Conservation (phyloP, 2,888 invertebrate genomes). For the Rhimphoctona megacephalus region DNA sequence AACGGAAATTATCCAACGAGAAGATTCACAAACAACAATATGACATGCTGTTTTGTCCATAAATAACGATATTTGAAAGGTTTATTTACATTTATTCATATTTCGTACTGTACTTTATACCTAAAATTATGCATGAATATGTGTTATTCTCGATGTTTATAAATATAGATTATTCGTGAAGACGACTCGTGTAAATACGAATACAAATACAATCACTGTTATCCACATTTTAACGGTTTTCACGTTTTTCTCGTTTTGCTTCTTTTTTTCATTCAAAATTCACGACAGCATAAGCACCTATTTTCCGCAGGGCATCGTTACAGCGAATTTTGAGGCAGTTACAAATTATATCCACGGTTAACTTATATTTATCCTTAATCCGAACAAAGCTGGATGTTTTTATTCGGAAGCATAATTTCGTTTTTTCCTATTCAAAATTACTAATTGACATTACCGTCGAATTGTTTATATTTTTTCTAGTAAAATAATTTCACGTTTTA, state of each 20-base stretch:
- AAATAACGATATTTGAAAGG: neutral
- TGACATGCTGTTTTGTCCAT: neutral
- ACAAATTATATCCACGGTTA: neutral
- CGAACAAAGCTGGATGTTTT: neutral
- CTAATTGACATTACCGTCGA: neutral
- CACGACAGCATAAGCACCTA: neutral
- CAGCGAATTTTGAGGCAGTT: neutral
- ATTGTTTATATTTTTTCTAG: slow-evolving; percentile 1
- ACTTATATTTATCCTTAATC: neutral
- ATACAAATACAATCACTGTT: neutral
- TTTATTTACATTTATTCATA: neutral
- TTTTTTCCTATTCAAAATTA: neutral
- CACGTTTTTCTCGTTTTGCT: neutral
- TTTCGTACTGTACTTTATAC: neutral
- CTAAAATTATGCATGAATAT: neutral
- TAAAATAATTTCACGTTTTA: slow-evolving; percentile 25
- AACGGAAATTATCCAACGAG: neutral
- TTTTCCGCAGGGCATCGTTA: neutral
- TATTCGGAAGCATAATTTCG: neutral
- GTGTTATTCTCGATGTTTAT: neutral
- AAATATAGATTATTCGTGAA: neutral
- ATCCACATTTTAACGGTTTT: neutral
- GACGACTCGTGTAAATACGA: neutral
- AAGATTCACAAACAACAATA: no score
- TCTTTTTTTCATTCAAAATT: neutral